These are phyloP conservation scores for Melanogrammus aeglefinus DNA, from an alignment of 2,797 vertebrate species.

Conservation along the genomic window DNA sequence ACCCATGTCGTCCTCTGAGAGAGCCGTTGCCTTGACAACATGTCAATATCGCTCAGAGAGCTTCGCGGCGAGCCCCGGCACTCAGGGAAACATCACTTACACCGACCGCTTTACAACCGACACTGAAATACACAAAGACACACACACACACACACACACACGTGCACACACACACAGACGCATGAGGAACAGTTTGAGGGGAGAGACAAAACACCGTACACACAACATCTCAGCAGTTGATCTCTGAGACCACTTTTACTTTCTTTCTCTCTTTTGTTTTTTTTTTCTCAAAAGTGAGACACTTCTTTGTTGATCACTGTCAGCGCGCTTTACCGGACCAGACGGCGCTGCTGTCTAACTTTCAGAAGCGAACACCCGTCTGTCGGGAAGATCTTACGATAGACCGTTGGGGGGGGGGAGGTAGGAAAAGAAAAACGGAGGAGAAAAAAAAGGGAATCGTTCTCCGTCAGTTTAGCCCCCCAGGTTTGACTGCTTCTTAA, in stretches of 20 bases:
- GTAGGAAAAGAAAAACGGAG: too few species aligned
- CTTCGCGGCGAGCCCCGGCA: conserved; percentile 67
- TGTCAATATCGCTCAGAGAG: conserved; percentile 82
- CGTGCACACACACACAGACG: neutral
- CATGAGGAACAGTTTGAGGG: conserved; percentile 57
- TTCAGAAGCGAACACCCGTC: conserved; percentile 62
- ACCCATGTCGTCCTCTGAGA: conserved; percentile 74
- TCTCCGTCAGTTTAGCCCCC: conserved; percentile 73
- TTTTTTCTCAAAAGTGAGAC: conserved; percentile 45
- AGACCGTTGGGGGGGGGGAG: conserved; percentile 17
- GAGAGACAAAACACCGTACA: conserved; percentile 41
- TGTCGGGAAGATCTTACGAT: conserved; percentile 67
- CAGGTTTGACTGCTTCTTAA: conserved; percentile 69
- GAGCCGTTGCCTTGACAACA: conserved; percentile 77
- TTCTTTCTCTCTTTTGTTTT: conserved; percentile 22
- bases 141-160: neutral
- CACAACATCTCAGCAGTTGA: conserved; percentile 60
- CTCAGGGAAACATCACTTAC: conserved; percentile 80
- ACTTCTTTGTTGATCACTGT: conserved; percentile 83
- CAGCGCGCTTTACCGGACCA: conserved; percentile 74
- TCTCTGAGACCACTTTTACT: conserved; percentile 71
- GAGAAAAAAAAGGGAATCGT: conserved; percentile 46
- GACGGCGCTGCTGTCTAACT: conserved; percentile 69
- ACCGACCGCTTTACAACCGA: conserved; percentile 60
- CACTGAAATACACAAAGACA: conserved; percentile 40